Evolutionary conservation across 2,797 vertebrate species (phyloP), one percentile per base, ranked within the genome.

Genomic region (Urocyon cinereoargenteus): DNA sequence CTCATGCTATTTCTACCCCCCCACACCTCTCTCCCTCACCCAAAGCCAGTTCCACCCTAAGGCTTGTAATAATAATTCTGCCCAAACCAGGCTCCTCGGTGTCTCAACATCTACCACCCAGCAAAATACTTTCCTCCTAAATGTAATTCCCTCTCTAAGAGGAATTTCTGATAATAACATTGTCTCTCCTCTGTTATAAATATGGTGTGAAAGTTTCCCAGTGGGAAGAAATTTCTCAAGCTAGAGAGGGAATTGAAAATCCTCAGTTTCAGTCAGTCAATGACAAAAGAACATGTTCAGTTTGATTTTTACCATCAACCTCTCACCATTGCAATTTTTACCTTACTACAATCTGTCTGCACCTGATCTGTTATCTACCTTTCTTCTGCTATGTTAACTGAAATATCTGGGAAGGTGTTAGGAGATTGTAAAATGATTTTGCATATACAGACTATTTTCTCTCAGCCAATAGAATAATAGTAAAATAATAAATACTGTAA

Each of bases 211-310:
- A 70, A 72, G 77, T 73, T 94, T 82, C 79, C 31, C 26, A 36
- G 77, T 90, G 55, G 57, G 45, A 82, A 79, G 61, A 93, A 88
- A n/a, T 79, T 91, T 95, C 68, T 88, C 72, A 40, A 34, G 6
- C 84, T 89, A 49, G 70, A 83, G 51, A 95, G 34, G 72, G 22
- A 75, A 90, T 40, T 87, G 28, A 70, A 93, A 89, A 72, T 57
- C n/a, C 53, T 68, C 28, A 83, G 51, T 55, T 82, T 57, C 22
- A 61, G 40, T 31, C 19, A 66, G 57, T 94, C 57, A 68, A 83
- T 68, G 72, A 70, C 72, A 78, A 66, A 86, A 68, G 26, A 64
- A 26, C 26, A 51, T 86, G 31, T 92, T 73, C 19, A 8, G 15
- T 79, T 78, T 86, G n/a, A 59, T 85, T 96, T 83, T 89, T 66